Evolutionary conservation across 2,797 vertebrate species (phyloP).

Genomic region (Helicolenus hilgendorfi): DNA sequence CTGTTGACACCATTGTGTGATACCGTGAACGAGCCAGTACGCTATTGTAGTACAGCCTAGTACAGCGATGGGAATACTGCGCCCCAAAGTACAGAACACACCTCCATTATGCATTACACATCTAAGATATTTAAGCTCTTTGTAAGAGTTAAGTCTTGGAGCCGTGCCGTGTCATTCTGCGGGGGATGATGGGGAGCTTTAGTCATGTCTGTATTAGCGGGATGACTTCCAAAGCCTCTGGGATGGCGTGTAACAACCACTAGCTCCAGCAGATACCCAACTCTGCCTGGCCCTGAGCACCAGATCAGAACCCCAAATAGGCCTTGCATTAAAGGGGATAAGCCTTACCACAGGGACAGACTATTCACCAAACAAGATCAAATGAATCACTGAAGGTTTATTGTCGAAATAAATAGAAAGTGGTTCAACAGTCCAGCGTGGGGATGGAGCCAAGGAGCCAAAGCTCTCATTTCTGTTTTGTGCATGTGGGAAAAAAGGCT

Average conservation of each 20-base stretch:
- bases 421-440: slow-evolving; percentile 46
- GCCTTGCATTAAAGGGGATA: slow-evolving; percentile 84
- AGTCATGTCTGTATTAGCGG: slow-evolving; percentile 90
- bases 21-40: slow-evolving; percentile 49
- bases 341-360: slow-evolving; percentile 74
- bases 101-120: slow-evolving; percentile 90
- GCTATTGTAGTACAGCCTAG: slow-evolving; percentile 70
- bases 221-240: slow-evolving; percentile 88
- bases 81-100: slow-evolving; percentile 82
- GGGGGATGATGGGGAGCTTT: slow-evolving; percentile 89
- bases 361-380: slow-evolving; percentile 77
- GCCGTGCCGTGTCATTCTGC: slow-evolving; percentile 88
- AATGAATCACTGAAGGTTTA: slow-evolving; percentile 66
- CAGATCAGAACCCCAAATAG: slow-evolving; percentile 85
- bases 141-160: slow-evolving; percentile 89
- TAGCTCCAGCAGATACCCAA: slow-evolving; percentile 76
- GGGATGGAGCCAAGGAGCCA: slow-evolving; percentile 44
- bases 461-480: slow-evolving; percentile 34
- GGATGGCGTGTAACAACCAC: slow-evolving; percentile 83
- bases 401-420: slow-evolving; percentile 63
- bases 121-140: slow-evolving; percentile 92
- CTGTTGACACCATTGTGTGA: slow-evolving; percentile 49
- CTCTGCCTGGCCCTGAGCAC: slow-evolving; percentile 81
- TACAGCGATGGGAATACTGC: slow-evolving; percentile 74
- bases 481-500: neutral